Base-by-base conservation (phyloP, 2,797 vertebrate species). In the Hyperoplus immaculatus region DNA sequence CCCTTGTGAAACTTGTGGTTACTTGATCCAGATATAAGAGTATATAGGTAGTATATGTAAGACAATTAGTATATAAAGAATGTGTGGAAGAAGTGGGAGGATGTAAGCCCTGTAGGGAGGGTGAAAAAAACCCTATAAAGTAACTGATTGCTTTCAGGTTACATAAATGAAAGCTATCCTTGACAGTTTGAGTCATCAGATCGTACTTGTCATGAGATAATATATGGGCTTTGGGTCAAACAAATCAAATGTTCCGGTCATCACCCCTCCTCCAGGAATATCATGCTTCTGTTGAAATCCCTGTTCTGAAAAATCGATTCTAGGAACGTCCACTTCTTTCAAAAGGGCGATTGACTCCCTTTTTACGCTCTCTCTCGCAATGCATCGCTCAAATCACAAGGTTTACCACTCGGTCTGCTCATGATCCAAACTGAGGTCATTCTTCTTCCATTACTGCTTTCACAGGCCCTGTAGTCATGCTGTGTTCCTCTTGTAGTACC, bases 321-420 rank as follows among this genome's bases (percentile, higher is more conserved):
- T 16, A 18, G 42, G 21, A 66, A 60, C 55, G n/a, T 16, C 47
- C 14, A 1, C 29, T 41, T 59, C 50, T 70, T 36, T 62, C 38
- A 13, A 29, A 29, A 14, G 55, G 39, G 57, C 16, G 14, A 71
- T 74, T 38, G 53, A 18, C 54, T 72, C 42, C 16, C 29, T 65
- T 78, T 29, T 29, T 29, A 29, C 29, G 3, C 3, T 69, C 51
- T 58, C 8, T 69, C 29, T 38, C 14, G n/a, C 36, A 21, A 80
- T 56, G 16, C 38, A 59, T n/a, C 51, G 80, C 63, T 80, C 18
- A 36, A 78, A 70, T 84, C 78, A 78, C 42, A 71, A 72, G 82
- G 58, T 88, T 82, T 29, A 42, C 72, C 56, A 71, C 41, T 54
- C 21, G 12, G 69, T 68, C 29, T 59, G 54, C 69, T 47, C 49